These are phyloP conservation scores for Argya squamiceps DNA, from an alignment of 2,797 vertebrate species.

Conservation along the genomic window DNA sequence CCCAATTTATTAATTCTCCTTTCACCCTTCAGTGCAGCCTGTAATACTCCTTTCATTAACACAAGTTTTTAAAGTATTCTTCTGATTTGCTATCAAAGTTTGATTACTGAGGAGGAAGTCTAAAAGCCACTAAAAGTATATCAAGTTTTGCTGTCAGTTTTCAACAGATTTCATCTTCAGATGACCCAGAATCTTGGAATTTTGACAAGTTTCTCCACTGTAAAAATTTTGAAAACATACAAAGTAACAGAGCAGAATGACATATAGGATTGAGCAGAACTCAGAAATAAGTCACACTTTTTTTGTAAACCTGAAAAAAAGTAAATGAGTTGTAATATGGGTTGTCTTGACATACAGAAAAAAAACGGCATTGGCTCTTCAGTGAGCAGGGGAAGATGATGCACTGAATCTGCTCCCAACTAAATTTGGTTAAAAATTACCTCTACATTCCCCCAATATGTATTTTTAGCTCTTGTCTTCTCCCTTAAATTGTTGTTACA, in stretches of 20 bases:
- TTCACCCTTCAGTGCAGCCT: background rate
- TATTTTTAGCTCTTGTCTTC: background rate
- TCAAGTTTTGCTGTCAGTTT: background rate
- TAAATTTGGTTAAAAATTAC: background rate
- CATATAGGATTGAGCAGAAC: background rate
- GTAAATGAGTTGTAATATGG: background rate
- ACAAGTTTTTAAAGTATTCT: background rate
- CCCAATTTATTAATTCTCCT: fast-evolving
- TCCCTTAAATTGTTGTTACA: background rate
- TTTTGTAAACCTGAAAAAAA: background rate
- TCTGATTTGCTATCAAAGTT: background rate
- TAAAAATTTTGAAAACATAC: background rate
- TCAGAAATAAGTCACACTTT: background rate
- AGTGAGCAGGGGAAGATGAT: background rate
- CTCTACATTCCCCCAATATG: background rate
- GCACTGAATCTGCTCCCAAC: background rate
- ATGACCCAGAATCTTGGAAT: background rate
- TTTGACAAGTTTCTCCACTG: background rate
- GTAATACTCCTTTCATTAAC: background rate
- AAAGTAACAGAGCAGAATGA: background rate
- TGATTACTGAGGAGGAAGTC: background rate
- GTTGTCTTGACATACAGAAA: background rate
- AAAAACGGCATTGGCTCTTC: background rate
- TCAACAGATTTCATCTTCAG: background rate
- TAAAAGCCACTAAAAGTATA: background rate